phyloP scores from a whole-genome alignment of 1,140 invertebrate species.

The Bombus ignitus region DNA sequence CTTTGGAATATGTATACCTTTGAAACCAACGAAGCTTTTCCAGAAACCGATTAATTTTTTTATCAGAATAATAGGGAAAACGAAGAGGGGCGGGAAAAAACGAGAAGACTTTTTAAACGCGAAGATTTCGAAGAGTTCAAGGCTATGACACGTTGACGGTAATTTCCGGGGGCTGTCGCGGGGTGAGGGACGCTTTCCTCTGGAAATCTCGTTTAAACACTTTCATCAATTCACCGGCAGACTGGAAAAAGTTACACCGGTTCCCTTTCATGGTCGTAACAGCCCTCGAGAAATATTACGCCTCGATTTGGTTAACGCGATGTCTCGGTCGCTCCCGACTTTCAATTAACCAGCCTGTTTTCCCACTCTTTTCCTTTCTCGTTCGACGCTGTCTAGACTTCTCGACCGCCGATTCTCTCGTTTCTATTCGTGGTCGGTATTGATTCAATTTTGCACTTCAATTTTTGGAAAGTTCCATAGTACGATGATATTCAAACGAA shows the following conservation, averaged over 20 bases:
- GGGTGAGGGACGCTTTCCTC: not conserved
- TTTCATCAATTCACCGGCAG: slow-evolving; percentile 34
- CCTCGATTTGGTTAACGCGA: slow-evolving; percentile 41
- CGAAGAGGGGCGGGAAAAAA: too few species aligned
- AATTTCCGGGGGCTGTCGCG: slow-evolving; percentile 1
- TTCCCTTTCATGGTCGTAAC: slow-evolving; percentile 34
- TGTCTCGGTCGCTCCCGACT: not conserved
- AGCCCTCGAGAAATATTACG: slow-evolving; percentile 40
- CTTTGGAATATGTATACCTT: not conserved
- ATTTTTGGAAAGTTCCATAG: too few species aligned
- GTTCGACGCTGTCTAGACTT: not conserved
- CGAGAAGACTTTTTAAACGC: not conserved
- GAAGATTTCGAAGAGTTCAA: slow-evolving; percentile 13
- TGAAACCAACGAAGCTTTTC: not conserved
- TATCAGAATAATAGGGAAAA: not conserved
- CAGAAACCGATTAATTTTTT: slow-evolving; percentile 5
- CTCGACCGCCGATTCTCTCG: not conserved
- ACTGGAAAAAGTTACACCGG: slow-evolving; percentile 37
- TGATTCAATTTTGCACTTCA: too few species aligned
- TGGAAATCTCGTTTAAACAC: slow-evolving; percentile 51
- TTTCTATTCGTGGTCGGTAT: not conserved
- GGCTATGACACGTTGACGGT: slow-evolving; percentile 23
- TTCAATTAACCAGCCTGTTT: slow-evolving; percentile 14
- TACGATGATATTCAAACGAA: too few species aligned
- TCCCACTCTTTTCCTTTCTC: not conserved